These are phyloP conservation scores for Ictalurus punctatus DNA, from an alignment of 2,113 vertebrate species.

Conservation along the genomic window DNA sequence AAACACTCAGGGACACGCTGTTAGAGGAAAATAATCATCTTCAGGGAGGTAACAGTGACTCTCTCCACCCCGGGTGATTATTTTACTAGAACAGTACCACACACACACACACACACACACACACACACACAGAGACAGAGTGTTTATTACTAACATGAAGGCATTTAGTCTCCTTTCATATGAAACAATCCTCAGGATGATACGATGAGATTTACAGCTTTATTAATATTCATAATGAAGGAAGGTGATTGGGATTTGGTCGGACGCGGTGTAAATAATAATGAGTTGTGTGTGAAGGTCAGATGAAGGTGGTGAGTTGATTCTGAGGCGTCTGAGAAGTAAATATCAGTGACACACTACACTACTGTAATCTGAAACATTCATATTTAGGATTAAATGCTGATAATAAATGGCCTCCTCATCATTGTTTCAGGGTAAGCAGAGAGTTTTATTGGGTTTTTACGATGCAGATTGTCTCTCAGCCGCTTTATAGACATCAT, in stretches of 20 bases:
- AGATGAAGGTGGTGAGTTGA: background rate
- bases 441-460: no score
- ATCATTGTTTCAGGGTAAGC: no score
- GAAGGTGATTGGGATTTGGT: background rate
- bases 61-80: background rate
- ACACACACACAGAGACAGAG: background rate
- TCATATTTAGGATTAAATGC: no score
- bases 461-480: background rate
- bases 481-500: background rate
- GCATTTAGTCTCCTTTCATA: background rate
- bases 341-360: background rate
- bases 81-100: background rate
- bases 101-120: background rate
- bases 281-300: background rate
- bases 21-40: background rate
- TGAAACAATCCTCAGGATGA: background rate
- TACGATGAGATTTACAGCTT: background rate
- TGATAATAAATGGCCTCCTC: no score
- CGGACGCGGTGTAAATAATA: background rate
- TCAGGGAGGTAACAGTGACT: background rate
- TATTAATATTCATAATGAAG: background rate
- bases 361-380: background rate
- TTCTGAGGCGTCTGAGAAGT: background rate
- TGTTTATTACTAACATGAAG: background rate
- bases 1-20: background rate